Evolutionary conservation across 2,888 invertebrate genomes (phyloP), one percentile per base, ranked within the genome.

Genomic region (Temnothorax ravouxi): DNA sequence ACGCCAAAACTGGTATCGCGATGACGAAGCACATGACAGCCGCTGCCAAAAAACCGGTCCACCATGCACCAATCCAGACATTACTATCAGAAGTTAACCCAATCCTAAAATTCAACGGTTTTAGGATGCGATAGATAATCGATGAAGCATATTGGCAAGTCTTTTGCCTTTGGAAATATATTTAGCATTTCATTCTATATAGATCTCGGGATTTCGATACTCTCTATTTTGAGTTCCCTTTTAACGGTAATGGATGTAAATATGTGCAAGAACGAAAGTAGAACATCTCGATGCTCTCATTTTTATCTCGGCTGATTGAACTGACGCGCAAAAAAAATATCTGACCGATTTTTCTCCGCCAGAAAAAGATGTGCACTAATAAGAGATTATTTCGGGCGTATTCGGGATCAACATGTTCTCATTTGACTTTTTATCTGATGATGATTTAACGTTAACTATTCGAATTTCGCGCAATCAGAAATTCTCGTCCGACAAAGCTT

Each of bases 51-150:
- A 98, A 98, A 1, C 97, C 98, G 72, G 98, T 95, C 98, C 98
- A 98, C 98, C 98, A 98, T 38, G 98, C 98, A 34, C 98, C 98
- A 76, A 98, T 97, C 98, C 98, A 98, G 13, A 97, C 96, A 41
- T 97, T 97, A 92, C 97, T 97, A 82, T 96, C 95, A 0, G 97
- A 96, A 9, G 97, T 97, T 84, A 97, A 95, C 5, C 97, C 97
- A 84, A 97, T 95, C 88, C 97, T 97, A 95, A n/a, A 94, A 93
- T 84, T 50, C 15, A 67, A 59, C 59, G 9, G 52, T 74, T 71
- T 69, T 52, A 59, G 11, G 9, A 18, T 59, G 18, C 41, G 44
- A 64, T 29, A 38, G 6, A 52, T 64, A 52, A 52, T 44, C 15
- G 38, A 2, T 50, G 6, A 44, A 77, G 29, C 25, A 21, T 77